These are phyloP conservation scores for Lucilia sericata DNA, from an alignment of 1,140 invertebrate genomes.

Conservation along the genomic window DNA sequence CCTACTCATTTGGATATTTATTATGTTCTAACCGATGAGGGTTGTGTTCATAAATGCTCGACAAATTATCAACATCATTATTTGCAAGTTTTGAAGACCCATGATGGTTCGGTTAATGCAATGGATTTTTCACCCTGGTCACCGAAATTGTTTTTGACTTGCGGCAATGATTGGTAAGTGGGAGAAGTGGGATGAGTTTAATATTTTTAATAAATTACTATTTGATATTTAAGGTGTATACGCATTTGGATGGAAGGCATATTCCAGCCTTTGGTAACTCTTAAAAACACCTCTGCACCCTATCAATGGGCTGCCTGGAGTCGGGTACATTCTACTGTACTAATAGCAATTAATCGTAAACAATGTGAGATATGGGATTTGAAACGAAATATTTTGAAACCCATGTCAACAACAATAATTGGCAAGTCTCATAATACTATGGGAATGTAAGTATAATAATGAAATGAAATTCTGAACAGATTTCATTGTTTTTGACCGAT, in stretches of 20 bases:
- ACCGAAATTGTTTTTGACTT: conserved; percentile 80
- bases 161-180: conserved; percentile 82
- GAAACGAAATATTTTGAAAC: conserved; percentile 74
- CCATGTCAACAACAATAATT: conserved; percentile 69
- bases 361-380: conserved; percentile 80
- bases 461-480: no score
- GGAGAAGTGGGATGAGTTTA: conserved; percentile 49
- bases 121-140: conserved; percentile 85
- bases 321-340: conserved; percentile 83
- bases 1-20: conserved; percentile 76
- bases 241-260: conserved; percentile 82
- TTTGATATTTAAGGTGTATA: conserved; percentile 67
- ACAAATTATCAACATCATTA: conserved; percentile 75
- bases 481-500: no score
- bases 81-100: conserved; percentile 79
- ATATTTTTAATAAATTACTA: conserved; percentile 7
- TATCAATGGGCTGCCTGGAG: conserved; percentile 82
- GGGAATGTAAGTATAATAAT: conserved; percentile 40
- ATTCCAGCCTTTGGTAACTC: conserved; percentile 74
- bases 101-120: conserved; percentile 83
- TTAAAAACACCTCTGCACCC: conserved; percentile 71
- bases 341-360: conserved; percentile 79
- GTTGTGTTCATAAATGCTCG: conserved; percentile 83
- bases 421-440: conserved; percentile 64
- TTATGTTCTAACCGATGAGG: conserved; percentile 86